phyloP scores from a whole-genome alignment of 2,113 vertebrate species.

The Callionymus lyra region DNA sequence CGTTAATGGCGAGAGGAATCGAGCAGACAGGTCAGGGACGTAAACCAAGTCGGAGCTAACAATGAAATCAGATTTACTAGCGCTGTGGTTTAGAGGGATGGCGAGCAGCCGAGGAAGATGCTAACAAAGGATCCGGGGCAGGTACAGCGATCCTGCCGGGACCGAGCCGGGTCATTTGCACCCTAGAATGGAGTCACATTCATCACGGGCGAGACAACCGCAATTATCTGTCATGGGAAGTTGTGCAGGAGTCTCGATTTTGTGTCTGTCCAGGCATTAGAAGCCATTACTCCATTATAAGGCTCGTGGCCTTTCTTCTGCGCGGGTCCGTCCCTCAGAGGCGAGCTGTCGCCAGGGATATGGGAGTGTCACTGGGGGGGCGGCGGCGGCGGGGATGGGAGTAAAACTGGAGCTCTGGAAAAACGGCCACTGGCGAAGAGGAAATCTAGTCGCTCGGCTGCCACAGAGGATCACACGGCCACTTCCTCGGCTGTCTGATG shows the following conservation, averaged over 20 bases:
- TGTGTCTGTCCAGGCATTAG: conserved; percentile 59
- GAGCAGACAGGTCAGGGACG: conserved; percentile 49
- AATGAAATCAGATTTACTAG: conserved; percentile 66
- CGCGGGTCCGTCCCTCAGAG: conserved; percentile 34
- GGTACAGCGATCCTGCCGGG: conserved; percentile 48
- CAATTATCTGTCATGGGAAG: conserved; percentile 63
- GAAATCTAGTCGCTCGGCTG: conserved; percentile 10
- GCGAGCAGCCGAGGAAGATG: conserved; percentile 41
- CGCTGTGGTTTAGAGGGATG: conserved; percentile 57
- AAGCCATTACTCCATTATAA: conserved; percentile 53
- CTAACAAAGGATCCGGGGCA: conserved; percentile 37
- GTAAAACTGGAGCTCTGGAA: conserved; percentile 29
- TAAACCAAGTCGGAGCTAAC: conserved; percentile 58
- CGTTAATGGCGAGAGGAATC: conserved; percentile 64
- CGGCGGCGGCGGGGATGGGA: too few species aligned
- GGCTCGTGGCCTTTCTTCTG: conserved; percentile 37
- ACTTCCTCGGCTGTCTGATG: conserved; percentile 45
- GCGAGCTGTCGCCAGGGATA: conserved; percentile 37
- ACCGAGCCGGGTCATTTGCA: conserved; percentile 38
- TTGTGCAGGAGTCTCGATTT: conserved; percentile 50
- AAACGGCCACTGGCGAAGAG: conserved; percentile 19
- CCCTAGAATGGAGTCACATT: conserved; percentile 52
- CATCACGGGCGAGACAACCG: conserved; percentile 58
- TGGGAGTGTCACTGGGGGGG: conserved; percentile 29
- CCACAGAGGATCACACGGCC: conserved; percentile 35